Conservation (phyloP, 2,797 vertebrate genomes). For the Scolopax bukidnonensis region DNA sequence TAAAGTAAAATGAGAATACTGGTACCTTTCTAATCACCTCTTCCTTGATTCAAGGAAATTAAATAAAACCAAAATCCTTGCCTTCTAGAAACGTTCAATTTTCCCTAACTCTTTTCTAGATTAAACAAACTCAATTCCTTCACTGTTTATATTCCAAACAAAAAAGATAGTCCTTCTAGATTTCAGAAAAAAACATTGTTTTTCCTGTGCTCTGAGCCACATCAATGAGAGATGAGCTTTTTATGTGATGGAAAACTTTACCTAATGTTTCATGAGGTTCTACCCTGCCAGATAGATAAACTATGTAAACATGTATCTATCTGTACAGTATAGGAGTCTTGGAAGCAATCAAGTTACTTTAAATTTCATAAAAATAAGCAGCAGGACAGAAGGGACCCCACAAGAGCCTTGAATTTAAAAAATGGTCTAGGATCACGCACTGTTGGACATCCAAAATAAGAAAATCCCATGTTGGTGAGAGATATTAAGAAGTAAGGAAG, state of each 20-base stretch:
- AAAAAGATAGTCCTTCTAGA: background rate
- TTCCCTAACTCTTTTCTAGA: background rate
- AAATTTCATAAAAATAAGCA: background rate
- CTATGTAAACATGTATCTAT: background rate
- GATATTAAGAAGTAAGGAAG: background rate
- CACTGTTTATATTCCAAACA: background rate
- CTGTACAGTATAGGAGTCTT: background rate
- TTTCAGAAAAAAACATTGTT: background rate
- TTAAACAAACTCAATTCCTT: background rate
- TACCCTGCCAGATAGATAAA: background rate
- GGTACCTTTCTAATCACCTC: background rate
- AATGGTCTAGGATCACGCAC: background rate
- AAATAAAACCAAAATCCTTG: background rate
- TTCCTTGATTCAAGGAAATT: background rate
- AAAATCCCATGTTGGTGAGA: background rate
- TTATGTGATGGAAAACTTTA: background rate
- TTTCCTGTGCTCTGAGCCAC: background rate
- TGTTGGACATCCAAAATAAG: background rate
- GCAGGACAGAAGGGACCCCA: background rate
- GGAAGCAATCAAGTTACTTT: background rate
- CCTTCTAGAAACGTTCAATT: background rate
- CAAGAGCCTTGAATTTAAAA: background rate
- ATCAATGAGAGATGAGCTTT: background rate
- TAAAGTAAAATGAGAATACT: background rate
- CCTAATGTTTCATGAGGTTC: background rate